These are phyloP conservation scores for Itoplectis maculator DNA, from an alignment of 2,888 invertebrate genomes.

Conservation along the genomic window DNA sequence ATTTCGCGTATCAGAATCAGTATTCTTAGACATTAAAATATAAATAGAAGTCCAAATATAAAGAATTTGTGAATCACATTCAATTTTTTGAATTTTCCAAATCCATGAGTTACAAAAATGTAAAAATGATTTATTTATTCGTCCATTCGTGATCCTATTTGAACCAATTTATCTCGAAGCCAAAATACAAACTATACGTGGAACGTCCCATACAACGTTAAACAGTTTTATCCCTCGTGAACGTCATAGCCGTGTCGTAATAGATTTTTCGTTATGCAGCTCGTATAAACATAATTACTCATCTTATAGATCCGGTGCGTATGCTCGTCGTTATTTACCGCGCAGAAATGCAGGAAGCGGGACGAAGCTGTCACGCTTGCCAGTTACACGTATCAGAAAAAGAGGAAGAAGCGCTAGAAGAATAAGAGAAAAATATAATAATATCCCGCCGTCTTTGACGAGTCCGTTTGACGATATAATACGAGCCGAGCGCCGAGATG, in stretches of 20 bases:
- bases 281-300: constrained; percentile 32
- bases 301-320: constrained; percentile 24
- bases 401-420: not conserved
- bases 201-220: not conserved
- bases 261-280: not conserved
- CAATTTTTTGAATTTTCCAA: no score
- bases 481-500: not conserved
- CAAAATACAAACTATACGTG: not conserved
- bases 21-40: no score
- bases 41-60: no score
- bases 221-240: not conserved
- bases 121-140: no score
- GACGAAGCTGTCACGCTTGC: constrained; percentile 36
- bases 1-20: no score
- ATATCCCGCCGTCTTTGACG: not conserved
- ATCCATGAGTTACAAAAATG: no score
- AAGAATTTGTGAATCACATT: no score
- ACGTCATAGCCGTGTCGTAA: not conserved
- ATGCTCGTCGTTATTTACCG: not conserved
- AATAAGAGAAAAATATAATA: no score
- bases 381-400: constrained; percentile 36
- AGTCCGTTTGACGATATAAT: constrained; percentile 6
- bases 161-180: no score
- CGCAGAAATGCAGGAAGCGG: constrained; percentile 57
- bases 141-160: not conserved